phyloP scores from a whole-genome alignment of 2,797 vertebrate species.

The Ptychadena robeensis region DNA sequence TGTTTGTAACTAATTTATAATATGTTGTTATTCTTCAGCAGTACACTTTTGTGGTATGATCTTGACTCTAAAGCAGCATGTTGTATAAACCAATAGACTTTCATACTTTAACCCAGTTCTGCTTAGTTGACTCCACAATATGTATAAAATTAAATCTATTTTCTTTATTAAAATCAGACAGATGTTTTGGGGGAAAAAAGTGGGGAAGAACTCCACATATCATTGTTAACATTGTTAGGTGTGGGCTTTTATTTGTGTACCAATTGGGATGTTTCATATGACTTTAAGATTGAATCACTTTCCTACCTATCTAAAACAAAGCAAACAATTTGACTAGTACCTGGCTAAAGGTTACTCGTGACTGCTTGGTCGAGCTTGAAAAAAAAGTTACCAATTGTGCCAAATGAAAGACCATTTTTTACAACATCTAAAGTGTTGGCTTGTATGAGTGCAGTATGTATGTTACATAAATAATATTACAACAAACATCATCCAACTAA shows the following conservation, averaged over 20 bases:
- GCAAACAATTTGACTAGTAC: not conserved
- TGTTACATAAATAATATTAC: too few relatives aligned
- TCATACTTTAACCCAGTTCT: not conserved
- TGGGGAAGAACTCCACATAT: too few relatives aligned
- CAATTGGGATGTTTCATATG: not conserved
- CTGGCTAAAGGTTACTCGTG: not conserved
- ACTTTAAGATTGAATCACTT: too few relatives aligned
- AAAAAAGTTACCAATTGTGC: too few relatives aligned
- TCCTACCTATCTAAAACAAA: not conserved
- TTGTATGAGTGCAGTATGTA: too few relatives aligned
- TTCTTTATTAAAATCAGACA: too few relatives aligned
- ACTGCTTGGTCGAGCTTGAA: not conserved
- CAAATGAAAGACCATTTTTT: too few relatives aligned
- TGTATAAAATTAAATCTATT: not conserved
- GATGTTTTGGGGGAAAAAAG: too few relatives aligned
- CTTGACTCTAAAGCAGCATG: not conserved
- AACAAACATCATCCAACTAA: too few relatives aligned
- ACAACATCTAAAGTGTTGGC: too few relatives aligned
- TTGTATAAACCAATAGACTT: not conserved
- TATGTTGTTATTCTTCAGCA: not conserved
- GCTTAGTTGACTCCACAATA: not conserved
- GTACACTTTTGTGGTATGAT: not conserved
- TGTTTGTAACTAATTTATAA: slow-evolving; percentile 30
- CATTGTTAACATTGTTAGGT: too few relatives aligned
- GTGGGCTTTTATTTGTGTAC: not conserved